Percentiles rank a stretch among this genome's conserved stretches.
Conservation (phyloP, 2,797 vertebrate genomes). For the Pseudopleuronectes americanus region DNA sequence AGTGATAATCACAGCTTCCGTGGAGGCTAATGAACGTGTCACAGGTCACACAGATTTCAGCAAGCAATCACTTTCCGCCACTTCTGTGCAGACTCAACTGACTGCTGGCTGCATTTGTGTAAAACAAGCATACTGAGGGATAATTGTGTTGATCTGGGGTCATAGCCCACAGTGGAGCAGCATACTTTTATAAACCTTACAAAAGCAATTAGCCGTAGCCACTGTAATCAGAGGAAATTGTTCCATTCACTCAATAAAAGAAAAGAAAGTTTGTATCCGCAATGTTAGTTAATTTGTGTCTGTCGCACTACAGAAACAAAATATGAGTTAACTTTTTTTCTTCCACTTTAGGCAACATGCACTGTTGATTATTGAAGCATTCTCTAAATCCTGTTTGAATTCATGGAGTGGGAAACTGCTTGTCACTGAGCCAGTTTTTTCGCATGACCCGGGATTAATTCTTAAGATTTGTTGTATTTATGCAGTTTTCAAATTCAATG, state of each 20-base stretch:
- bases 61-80: conserved; percentile 1
- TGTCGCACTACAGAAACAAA: neutral
- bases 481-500: conserved; percentile 10
- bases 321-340: neutral
- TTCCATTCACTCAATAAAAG: conserved; percentile 10
- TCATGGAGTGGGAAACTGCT: too few relatives aligned
- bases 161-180: neutral
- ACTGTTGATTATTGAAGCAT: neutral
- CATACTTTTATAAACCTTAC: conserved; percentile 20
- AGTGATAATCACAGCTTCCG: conserved; percentile 2
- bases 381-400: neutral
- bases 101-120: neutral
- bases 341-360: neutral
- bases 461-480: neutral
- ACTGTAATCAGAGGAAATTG: conserved; percentile 27
- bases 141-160: conserved; percentile 18
- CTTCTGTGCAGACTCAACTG: neutral
- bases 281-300: neutral
- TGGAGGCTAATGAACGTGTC: conserved; percentile 9
- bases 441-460: neutral
- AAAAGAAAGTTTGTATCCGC: neutral
- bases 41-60: conserved; percentile 10
- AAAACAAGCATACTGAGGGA: conserved; percentile 29
- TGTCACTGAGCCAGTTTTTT: neutral
- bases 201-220: conserved; percentile 37